Conservation (phyloP, 2,797 vertebrate species). For the Chrysocyon brachyurus region DNA sequence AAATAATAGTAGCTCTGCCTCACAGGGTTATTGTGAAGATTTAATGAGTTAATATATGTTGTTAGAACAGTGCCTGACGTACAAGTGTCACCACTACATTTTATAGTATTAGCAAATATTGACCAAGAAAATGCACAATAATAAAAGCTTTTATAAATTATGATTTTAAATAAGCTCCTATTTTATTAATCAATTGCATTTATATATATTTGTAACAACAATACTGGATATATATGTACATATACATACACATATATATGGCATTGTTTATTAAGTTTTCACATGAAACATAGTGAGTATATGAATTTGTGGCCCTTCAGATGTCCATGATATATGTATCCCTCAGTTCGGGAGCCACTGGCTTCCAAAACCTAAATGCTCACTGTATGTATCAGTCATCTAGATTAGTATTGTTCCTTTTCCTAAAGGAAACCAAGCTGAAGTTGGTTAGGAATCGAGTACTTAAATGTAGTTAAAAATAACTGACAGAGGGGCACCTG, state of each 20-base stretch:
- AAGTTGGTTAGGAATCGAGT: not conserved
- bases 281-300: not conserved
- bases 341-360: not conserved
- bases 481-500: not conserved
- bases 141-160: constrained; percentile 38
- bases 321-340: not conserved
- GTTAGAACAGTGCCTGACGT: not conserved
- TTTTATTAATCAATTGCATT: constrained; percentile 13
- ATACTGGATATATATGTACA: not conserved
- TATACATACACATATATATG: too few relatives aligned
- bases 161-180: constrained; percentile 22
- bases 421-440: constrained; percentile 40
- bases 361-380: constrained; percentile 38
- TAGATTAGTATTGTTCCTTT: not conserved
- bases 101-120: not conserved
- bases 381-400: not conserved
- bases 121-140: not conserved
- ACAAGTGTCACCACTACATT: not conserved
- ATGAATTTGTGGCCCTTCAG: not conserved
- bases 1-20: not conserved
- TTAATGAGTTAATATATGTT: not conserved
- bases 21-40: not conserved
- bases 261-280: not conserved
- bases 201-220: not conserved
- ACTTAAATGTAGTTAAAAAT: not conserved